Base-by-base conservation (phyloP, 2,888 invertebrate genomes). In the Acleris holmiana region DNA sequence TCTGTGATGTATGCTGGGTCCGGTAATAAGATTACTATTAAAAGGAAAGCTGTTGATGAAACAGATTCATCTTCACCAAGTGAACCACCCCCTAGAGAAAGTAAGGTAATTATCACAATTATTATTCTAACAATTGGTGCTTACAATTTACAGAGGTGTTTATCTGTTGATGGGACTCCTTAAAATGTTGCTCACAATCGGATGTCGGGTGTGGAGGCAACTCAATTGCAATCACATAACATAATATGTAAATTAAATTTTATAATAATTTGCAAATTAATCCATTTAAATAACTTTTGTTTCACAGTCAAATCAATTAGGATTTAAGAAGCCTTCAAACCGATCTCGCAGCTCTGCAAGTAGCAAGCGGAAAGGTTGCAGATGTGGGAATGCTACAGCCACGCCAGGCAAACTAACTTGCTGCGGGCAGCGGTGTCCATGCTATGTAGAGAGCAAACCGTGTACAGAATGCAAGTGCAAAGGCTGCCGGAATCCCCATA, bases 371-470 rank as follows among this genome's bases (percentile, higher is more conserved):
- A 94, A 95, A 87, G 97, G 97, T 15, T 98, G 98, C 82, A 94
- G 98, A 67, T 98, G 98, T 91, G 98, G 98, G 4, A 97, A 97
- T 86, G 97, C 98, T 0, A 97, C 98, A 0, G 95, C 97, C 1
- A 96, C 96, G 18, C 98, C 98, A 0, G 98, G 98, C 4, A 98
- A 97, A 83, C 87, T 98, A 49, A 98, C 98, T 0, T 99, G 98
- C 80, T 98, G 98, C 79, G 98, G 98, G 0, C 98, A 98, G 82
- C 93, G 98, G 68, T 99, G 98, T 89, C 98, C 98, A 0, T 99
- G 98, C 86, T 99, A 98, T 85, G 97, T 97, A 4, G 97, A 97
- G 71, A 96, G 97, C 71, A 97, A 97, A 83, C 96, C 97, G 0
- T 99, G 98, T 81, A 93, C 96, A 6, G 97, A 97, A 75, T 99